Base-by-base conservation (phyloP, 2,888 invertebrate species). In the Lissonota sp. region DNA sequence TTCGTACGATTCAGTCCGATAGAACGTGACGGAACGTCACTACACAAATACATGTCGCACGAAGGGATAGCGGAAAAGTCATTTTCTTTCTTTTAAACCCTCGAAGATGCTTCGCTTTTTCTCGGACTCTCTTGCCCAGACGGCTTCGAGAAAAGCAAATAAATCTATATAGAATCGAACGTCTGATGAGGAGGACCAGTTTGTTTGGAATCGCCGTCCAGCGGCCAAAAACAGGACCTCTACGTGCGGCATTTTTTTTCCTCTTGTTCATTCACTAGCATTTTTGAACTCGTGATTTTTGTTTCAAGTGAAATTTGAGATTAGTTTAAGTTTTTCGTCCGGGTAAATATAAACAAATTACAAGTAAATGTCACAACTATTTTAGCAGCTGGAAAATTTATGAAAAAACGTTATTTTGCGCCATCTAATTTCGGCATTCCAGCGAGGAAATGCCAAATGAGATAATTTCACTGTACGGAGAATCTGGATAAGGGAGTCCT, bases 141-240 rank as follows among this genome's bases (percentile, higher is more conserved):
- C 74, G 80, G 72, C 74, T 79, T 86, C 84, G 76, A 42, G 79
- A 83, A 83, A 84, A 89, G 87, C 88, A 90, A 90, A 90, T 88
- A 90, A 88, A 83, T 26, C 26, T 26, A 26, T 86, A 83, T 84
- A 85, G 79, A 86, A 88, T 88, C 87, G 86, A 82, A 82, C 84
- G 87, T 78, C 86, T 90, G 90, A 89, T 87, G 89, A 89, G 85
- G 86, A 84, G 84, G 84, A 83, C 86, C 87, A 87, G 88, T 88
- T 89, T 89, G 88, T 88, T 89, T 86, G 86, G 85, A 83, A 82
- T 84, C 82, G 76, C 10, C 8, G 40, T 51, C 40, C 7, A 8
- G 42, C 14, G 16, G 8, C 12, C 51, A 8, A 51, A 51, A 44
- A 26, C 26, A 26, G 26, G 26, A 26, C 26, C 26, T 26, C 26